Conservation (phyloP, 2,113 vertebrate species). For the rabbit (Oryctolagus cuniculus) region DNA sequence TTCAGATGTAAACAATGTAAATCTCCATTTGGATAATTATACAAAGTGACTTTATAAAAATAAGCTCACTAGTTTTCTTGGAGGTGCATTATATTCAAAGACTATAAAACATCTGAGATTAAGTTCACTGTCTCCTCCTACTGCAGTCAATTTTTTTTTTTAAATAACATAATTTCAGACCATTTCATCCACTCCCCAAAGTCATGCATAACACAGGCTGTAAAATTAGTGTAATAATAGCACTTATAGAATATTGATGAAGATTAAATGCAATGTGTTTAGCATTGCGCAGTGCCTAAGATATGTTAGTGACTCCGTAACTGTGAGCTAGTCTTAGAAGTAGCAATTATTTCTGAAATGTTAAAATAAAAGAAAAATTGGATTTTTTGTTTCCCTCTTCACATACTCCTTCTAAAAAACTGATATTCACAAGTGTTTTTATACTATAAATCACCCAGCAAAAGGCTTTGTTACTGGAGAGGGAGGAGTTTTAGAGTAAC, state of each 20-base stretch:
- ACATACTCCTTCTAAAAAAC: neutral
- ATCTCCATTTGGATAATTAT: slow-evolving; percentile 41
- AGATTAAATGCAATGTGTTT: neutral
- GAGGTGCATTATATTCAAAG: slow-evolving; percentile 16
- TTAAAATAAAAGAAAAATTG: slow-evolving; percentile 18
- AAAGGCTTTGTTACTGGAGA: slow-evolving; percentile 13
- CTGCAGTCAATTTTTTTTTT: neutral
- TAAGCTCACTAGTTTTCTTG: slow-evolving; percentile 43
- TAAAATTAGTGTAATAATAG: slow-evolving; percentile 3
- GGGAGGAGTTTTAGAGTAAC: neutral
- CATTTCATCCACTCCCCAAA: neutral
- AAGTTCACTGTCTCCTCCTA: neutral
- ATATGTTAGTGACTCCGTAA: slow-evolving; percentile 20
- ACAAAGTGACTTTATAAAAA: slow-evolving; percentile 34
- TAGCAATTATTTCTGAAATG: slow-evolving; percentile 53
- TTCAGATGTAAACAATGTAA: slow-evolving; percentile 40
- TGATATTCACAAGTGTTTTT: neutral
- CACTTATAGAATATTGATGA: slow-evolving; percentile 5
- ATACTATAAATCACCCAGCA: neutral
- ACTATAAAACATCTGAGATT: neutral
- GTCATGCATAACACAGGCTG: neutral
- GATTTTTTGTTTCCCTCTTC: neutral
- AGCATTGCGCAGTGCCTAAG: neutral
- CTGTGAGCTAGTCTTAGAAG: neutral
- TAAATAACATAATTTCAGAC: neutral